Evolutionary conservation across 2,113 vertebrate species (phyloP), one percentile per base, ranked within the genome.

Genomic region (Neodon shergylaensis): DNA sequence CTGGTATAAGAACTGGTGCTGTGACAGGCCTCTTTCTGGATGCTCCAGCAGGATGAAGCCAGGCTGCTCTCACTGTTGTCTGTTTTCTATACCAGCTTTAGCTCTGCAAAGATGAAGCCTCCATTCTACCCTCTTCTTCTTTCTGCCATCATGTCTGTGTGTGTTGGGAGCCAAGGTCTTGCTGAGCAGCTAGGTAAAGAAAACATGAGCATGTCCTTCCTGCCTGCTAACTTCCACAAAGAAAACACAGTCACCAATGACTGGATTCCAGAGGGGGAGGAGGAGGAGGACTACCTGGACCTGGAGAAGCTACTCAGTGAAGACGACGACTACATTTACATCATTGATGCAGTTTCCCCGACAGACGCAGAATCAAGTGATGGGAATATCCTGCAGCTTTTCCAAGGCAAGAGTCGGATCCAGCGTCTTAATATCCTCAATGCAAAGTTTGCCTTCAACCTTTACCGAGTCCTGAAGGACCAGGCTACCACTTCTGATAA

Each of bases 231-330:
- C 73, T 99, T 99, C 97, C 99, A 99, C 97, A 99, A 98, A 94
- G 99, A 99, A 97, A 99, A 99, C 96, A 99, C 99, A 0, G 99
- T 99, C 95, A 99, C 99, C 14, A 99, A 99, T 0, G 99, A 99
- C 78, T 98, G 99, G 42, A 97, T 99, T 36, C 88, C 98, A 58
- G 99, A 99, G 26, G 99, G 98, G 42, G 99, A 99, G 97, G 98
- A 98, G 11, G 98, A 98, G 0, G 99, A 99, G 0, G 99, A 99
- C 96, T 99, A 99, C 12, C 96, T 99, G 58, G 99, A 99, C 76
- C 98, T 99, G 0, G 99, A 99, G 49, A 99, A 98, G 96, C 96
- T 99, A 73, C 66, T 99, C 72, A 93, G 96, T 1, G 99, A 99
- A 14, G 99, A 99, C 3, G 99, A 98, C 0, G 98, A 99, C 85